phyloP scores from a whole-genome alignment of 2,888 invertebrate genomes.

The Epicampocera succincta region DNA sequence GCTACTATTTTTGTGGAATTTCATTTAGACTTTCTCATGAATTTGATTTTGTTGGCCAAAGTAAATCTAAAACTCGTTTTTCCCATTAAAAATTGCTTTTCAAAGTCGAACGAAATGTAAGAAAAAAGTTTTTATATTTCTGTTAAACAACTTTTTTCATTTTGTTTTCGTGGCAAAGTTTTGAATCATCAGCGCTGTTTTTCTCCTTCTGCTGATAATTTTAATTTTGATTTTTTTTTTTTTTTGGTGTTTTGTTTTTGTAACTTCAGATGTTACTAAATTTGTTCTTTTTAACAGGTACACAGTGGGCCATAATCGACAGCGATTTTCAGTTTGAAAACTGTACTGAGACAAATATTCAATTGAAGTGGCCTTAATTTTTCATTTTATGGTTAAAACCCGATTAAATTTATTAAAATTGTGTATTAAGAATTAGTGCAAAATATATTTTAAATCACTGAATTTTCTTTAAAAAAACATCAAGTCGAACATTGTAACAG shows the following conservation, averaged over 20 bases:
- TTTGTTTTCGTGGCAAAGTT: conserved; percentile 55
- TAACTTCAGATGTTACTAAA: not conserved
- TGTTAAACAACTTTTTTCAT: conserved; percentile 41
- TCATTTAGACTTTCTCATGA: conserved; percentile 26
- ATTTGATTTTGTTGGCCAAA: conserved; percentile 45
- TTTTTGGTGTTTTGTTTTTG: conserved; percentile 25
- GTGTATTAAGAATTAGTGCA: no score
- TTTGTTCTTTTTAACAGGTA: not conserved
- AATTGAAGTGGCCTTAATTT: no score
- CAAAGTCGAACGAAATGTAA: conserved; percentile 6
- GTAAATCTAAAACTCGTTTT: conserved; percentile 45
- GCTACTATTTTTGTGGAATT: conserved; percentile 31
- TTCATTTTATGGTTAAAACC: no score
- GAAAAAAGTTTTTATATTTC: conserved; percentile 8
- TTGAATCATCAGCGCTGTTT: conserved; percentile 52
- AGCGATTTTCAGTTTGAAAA: no score
- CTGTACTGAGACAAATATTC: no score
- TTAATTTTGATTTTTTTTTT: conserved; percentile 5
- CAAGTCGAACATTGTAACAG: no score
- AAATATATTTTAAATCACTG: no score
- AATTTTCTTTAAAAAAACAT: no score
- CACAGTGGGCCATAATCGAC: conserved; percentile 10
- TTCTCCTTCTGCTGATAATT: conserved; percentile 34
- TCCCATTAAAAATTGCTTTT: conserved; percentile 2
- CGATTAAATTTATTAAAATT: no score